phyloP scores from a whole-genome alignment of 2,888 invertebrate genomes.

The Drosophila macrospina region DNA sequence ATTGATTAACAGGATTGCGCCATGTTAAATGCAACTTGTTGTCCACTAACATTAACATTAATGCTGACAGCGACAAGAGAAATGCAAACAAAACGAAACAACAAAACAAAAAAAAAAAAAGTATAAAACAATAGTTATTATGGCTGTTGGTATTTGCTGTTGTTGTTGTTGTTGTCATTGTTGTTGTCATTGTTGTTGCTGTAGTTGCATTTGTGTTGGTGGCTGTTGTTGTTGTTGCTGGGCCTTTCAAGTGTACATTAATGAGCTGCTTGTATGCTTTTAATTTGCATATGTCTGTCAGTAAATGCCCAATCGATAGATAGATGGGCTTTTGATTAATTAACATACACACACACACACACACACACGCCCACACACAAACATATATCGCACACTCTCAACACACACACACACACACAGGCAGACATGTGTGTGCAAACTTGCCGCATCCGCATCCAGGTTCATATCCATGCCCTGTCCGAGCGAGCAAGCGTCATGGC shows the following conservation, averaged over 20 bases:
- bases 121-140: neutral
- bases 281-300: slow-evolving; percentile 74
- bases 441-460: slow-evolving; percentile 3
- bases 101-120: neutral
- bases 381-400: slow-evolving; percentile 11
- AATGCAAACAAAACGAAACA: neutral
- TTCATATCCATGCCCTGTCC: slow-evolving; percentile 1
- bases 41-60: slow-evolving; percentile 1
- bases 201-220: neutral
- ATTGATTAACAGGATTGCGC: neutral
- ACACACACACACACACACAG: slow-evolving; percentile 4
- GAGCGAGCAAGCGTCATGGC: slow-evolving; percentile 51
- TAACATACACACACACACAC: slow-evolving; percentile 59
- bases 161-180: neutral
- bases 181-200: neutral
- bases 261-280: slow-evolving; percentile 77
- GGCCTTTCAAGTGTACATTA: slow-evolving; percentile 64
- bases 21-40: slow-evolving; percentile 2
- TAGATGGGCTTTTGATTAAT: slow-evolving; percentile 78
- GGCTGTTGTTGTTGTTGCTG: slow-evolving; percentile 34
- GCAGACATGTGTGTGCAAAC: slow-evolving; percentile 18
- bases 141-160: slow-evolving; percentile 5
- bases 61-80: neutral
- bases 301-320: slow-evolving; percentile 76
- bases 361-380: slow-evolving; percentile 10